A percentile compares a stretch with the other conserved stretches of the same genome.
Evolutionary conservation across 30 jellyfish, hydroid and myxozoan genomes (phyloP).

Genomic region (Catostylus mosaicus): DNA sequence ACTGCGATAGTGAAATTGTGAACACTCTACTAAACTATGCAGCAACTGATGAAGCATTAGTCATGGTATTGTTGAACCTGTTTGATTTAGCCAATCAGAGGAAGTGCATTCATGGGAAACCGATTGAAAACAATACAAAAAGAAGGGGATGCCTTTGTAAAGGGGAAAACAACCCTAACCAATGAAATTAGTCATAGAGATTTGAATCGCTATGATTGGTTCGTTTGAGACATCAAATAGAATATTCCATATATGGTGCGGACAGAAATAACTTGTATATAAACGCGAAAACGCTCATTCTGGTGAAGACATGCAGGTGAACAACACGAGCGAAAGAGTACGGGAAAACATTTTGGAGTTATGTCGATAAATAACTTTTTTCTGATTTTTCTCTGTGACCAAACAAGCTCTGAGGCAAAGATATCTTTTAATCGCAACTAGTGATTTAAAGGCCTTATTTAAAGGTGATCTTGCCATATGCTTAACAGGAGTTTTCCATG

Average conservation of each 20-base stretch:
- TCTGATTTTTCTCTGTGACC: too few relatives aligned
- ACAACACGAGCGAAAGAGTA: too few relatives aligned
- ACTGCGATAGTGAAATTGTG: background rate
- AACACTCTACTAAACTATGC: slow-evolving; percentile 15
- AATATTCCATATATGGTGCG: slow-evolving; percentile 71
- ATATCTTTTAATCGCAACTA: too few relatives aligned
- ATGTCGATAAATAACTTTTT: too few relatives aligned
- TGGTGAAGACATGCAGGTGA: slow-evolving; percentile 28
- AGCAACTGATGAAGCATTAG: slow-evolving; percentile 63
- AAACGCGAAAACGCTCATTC: slow-evolving; percentile 51
- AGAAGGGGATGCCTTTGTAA: slow-evolving; percentile 20
- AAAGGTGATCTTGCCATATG: too few relatives aligned
- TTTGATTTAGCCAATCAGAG: slow-evolving; percentile 68
- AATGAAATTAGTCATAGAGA: slow-evolving; percentile 29
- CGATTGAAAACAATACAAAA: slow-evolving; percentile 60
- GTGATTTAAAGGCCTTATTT: too few relatives aligned
- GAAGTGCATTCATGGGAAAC: slow-evolving; percentile 25
- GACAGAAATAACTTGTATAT: slow-evolving; percentile 79
- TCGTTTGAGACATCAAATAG: slow-evolving; percentile 9
- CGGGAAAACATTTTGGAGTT: too few relatives aligned
- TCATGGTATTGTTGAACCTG: slow-evolving; percentile 55
- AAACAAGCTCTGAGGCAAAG: too few relatives aligned
- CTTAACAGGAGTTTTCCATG: too few relatives aligned
- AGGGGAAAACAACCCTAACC: slow-evolving; percentile 64
- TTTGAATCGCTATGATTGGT: slow-evolving; percentile 63